phyloP scores from a whole-genome alignment of 1,140 invertebrate genomes.

The Saxidomus purpurata region DNA sequence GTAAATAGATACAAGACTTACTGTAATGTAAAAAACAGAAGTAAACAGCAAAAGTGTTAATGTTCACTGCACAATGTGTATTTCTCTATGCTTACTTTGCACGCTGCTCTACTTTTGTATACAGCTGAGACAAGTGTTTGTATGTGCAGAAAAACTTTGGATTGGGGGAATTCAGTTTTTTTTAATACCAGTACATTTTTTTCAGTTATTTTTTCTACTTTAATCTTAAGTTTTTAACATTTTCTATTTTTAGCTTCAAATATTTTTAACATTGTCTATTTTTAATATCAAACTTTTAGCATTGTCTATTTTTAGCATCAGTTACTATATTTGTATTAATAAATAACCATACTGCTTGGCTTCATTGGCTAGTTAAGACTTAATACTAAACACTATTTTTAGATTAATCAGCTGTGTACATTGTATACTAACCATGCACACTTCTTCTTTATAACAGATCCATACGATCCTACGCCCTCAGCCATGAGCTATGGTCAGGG shows the following conservation, averaged over 20 bases:
- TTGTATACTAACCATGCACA: slow-evolving; percentile 53
- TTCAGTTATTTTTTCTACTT: background rate
- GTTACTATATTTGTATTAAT: too few relatives aligned
- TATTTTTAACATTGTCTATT: background rate
- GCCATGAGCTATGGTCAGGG: slow-evolving; percentile 24
- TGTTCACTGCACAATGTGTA: too few relatives aligned
- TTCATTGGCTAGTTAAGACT: too few relatives aligned
- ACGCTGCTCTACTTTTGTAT: slow-evolving; percentile 32
- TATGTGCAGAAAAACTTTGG: background rate
- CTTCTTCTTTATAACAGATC: slow-evolving; percentile 64
- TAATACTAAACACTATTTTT: too few relatives aligned
- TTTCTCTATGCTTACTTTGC: background rate
- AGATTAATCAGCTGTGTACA: slow-evolving; percentile 65
- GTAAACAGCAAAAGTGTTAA: too few relatives aligned
- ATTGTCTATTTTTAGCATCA: too few relatives aligned
- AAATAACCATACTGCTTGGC: background rate
- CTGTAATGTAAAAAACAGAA: too few relatives aligned
- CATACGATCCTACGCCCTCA: slow-evolving; percentile 53
- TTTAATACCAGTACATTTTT: background rate
- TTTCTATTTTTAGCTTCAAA: background rate
- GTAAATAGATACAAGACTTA: too few relatives aligned
- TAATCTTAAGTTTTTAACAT: background rate
- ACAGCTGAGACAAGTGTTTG: slow-evolving; percentile 35
- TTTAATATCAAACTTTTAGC: background rate
- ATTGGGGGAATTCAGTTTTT: background rate